phyloP scores from a whole-genome alignment of 2,797 vertebrate species.

The Gallinago stenura region DNA sequence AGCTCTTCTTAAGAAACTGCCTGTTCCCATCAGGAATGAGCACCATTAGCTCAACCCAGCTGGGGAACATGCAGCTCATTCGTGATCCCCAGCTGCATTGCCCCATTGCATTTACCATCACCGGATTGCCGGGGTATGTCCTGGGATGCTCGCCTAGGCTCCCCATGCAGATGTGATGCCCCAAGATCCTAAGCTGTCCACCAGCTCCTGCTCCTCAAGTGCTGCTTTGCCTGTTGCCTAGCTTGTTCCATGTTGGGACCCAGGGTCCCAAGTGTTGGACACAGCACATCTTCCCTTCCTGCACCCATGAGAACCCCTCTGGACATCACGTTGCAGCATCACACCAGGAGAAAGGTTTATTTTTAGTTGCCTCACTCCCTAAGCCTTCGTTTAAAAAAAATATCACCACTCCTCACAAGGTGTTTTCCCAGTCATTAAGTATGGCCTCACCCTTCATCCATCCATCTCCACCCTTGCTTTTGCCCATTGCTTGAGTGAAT shows the following conservation, averaged over 20 bases:
- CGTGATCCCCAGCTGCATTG: not conserved
- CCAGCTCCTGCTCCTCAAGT: not conserved
- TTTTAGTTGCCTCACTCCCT: not conserved
- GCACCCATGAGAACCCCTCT: not conserved
- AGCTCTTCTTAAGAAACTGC: not conserved
- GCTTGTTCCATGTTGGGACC: rapidly evolving
- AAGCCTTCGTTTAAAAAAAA: not conserved
- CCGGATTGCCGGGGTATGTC: not conserved
- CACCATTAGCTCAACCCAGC: not conserved
- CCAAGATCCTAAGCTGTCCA: not conserved
- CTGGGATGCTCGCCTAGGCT: not conserved
- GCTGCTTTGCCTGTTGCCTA: not conserved
- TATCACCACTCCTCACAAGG: too few relatives aligned
- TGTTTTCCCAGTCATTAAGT: not conserved
- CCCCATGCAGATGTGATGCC: not conserved
- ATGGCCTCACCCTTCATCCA: not conserved
- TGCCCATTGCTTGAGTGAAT: rapidly evolving
- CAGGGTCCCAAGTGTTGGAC: not conserved
- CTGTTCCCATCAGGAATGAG: not conserved
- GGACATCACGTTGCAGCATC: not conserved
- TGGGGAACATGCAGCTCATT: not conserved
- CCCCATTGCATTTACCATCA: not conserved
- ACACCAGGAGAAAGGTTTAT: not conserved
- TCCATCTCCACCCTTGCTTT: not conserved
- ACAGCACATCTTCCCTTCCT: not conserved